Evolutionary conservation across 2,888 invertebrate genomes (phyloP).

Genomic region (Endotricha flammealis): DNA sequence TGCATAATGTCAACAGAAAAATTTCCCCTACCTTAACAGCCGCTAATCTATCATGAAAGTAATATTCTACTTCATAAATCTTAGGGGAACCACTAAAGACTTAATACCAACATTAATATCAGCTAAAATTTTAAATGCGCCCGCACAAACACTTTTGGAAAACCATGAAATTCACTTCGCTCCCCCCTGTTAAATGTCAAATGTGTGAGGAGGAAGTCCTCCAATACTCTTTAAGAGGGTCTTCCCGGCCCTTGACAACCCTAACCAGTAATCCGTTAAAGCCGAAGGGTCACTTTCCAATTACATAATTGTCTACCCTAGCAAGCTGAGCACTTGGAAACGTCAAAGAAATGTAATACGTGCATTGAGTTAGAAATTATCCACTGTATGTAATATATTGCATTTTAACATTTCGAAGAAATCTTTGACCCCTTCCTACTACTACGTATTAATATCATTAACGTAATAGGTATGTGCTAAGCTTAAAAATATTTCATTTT

Average conservation of each 20-base stretch:
- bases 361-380: background rate
- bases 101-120: slow-evolving; percentile 25
- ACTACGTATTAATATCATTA: no score
- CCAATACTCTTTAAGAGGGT: slow-evolving; percentile 35
- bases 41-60: background rate
- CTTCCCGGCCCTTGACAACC: slow-evolving; percentile 51
- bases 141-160: slow-evolving; percentile 38
- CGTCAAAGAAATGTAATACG: slow-evolving; percentile 26
- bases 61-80: background rate
- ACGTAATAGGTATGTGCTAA: no score
- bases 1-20: no score
- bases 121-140: slow-evolving; percentile 43
- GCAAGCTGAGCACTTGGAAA: slow-evolving; percentile 37
- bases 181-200: slow-evolving; percentile 54
- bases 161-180: slow-evolving; percentile 54
- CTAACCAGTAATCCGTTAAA: slow-evolving; percentile 65
- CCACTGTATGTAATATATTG: no score
- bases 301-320: slow-evolving; percentile 53
- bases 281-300: slow-evolving; percentile 55
- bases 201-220: slow-evolving; percentile 23
- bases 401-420: no score
- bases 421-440: no score
- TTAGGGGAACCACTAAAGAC: background rate
- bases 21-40: no score
- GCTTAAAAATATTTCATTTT: no score